Evolutionary conservation across 2,888 invertebrate genomes (phyloP).

Genomic region (Spicauda simplicius): DNA sequence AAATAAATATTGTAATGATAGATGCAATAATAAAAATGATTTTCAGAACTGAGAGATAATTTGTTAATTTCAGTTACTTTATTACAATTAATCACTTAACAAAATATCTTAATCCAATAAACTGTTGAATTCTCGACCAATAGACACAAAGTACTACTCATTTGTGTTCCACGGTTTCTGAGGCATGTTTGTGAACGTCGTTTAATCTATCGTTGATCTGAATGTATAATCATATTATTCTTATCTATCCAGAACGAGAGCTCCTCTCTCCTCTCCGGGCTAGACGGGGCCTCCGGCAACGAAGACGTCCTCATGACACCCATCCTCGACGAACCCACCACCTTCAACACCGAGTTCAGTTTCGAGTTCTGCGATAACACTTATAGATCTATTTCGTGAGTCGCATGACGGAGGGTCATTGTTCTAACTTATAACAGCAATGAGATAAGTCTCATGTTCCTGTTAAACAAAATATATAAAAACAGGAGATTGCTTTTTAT

Average conservation of each 20-base stretch:
- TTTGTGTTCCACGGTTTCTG: too few relatives aligned
- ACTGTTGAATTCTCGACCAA: too few relatives aligned
- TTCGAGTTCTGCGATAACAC: slow-evolving; percentile 93
- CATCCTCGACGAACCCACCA: slow-evolving; percentile 85
- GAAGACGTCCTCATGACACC: slow-evolving; percentile 91
- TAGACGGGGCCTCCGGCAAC: slow-evolving; percentile 82
- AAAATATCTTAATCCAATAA: too few relatives aligned
- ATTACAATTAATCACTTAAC: too few relatives aligned
- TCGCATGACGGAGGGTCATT: slow-evolving; percentile 31
- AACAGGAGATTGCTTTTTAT: background rate
- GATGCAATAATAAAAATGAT: too few relatives aligned
- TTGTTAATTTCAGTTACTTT: too few relatives aligned
- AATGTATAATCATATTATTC: background rate
- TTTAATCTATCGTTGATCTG: background rate
- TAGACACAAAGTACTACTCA: too few relatives aligned
- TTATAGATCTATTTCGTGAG: slow-evolving; percentile 82
- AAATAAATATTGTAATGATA: too few relatives aligned
- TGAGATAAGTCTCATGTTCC: background rate
- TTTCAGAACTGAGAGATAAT: too few relatives aligned
- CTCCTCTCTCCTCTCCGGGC: slow-evolving; percentile 84
- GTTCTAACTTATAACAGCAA: slow-evolving; percentile 10
- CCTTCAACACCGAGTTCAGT: slow-evolving; percentile 89
- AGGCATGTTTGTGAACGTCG: background rate
- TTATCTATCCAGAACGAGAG: slow-evolving; percentile 88
- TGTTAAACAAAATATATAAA: slow-evolving; percentile 1